Evolutionary conservation across 1,140 invertebrate genomes (phyloP), one percentile per base, ranked within the genome.

Genomic region (Saccostrea cuccullata): DNA sequence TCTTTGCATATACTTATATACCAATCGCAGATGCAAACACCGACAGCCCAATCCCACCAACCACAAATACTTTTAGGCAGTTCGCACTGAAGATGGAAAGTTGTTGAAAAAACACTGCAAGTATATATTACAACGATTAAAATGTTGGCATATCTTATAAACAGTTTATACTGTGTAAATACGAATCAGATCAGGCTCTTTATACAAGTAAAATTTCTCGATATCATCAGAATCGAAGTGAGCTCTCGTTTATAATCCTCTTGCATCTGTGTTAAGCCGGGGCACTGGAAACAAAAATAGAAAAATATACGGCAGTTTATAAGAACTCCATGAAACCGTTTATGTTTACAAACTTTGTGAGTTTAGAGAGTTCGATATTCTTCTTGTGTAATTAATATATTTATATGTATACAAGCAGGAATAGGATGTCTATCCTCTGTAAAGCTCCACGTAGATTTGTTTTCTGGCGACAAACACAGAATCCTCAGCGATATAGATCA

Each of bases 131-230:
- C 40, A 8, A 84, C 23, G 30, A 84, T 84, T 84, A 36, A 56
- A 84, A 84, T 55, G 40, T 84, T 84, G 82, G 82, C 82, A 84
- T 55, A 56, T 55, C 82, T n/a, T 84, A 84, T 84, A 84, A 84
- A 84, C 55, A n/a, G 82, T 84, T 84, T 84, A 84, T 84, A 55
- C 17, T 55, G 40, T 55, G 13, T 84, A 55, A 56, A n/a, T 84
- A 84, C 17, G 40, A 8, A 23, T 20, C 17, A 36, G 55, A 23
- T 20, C 17, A 36, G 55, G 40, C 20, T 55, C 82, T 36, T 36
- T 55, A 84, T 84, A 20, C 20, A 84, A 84, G 82, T 55, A 55
- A 55, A 84, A 56, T 84, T 55, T 84, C 40, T 20, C 20, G 82
- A n/a, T 36, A 84, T 55, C 4, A n/a, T 17, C 12, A 26, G 55